phyloP scores from a whole-genome alignment of 2,113 vertebrate species.

The Melanotaenia duboulayi region DNA sequence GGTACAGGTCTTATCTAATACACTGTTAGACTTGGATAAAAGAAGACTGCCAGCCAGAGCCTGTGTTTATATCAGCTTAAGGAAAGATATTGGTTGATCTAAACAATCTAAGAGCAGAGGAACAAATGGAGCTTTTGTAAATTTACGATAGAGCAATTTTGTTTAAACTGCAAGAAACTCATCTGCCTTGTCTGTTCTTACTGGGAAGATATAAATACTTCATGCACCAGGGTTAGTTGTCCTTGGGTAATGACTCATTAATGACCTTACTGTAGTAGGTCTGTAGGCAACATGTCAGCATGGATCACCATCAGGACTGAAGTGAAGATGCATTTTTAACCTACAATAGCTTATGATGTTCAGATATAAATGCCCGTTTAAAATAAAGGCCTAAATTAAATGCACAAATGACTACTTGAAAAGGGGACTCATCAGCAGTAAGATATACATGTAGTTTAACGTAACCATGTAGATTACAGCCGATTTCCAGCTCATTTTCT shows the following conservation, averaged over 20 bases:
- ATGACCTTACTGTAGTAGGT: slow-evolving; percentile 32
- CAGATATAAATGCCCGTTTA: slow-evolving; percentile 1
- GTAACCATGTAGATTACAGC: neutral
- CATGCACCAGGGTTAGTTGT: slow-evolving; percentile 16
- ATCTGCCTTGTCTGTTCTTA: slow-evolving; percentile 3
- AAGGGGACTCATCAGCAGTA: neutral
- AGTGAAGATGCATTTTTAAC: slow-evolving; percentile 24
- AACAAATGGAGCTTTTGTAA: slow-evolving; percentile 1
- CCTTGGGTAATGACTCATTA: slow-evolving; percentile 49
- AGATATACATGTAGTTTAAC: neutral
- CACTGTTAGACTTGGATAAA: slow-evolving; percentile 53
- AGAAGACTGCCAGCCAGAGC: slow-evolving; percentile 55
- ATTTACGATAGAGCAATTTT: neutral
- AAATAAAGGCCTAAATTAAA: neutral
- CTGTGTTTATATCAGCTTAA: slow-evolving; percentile 65
- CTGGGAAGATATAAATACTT: slow-evolving; percentile 53
- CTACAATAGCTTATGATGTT: neutral
- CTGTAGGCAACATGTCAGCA: slow-evolving; percentile 14
- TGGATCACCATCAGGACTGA: slow-evolving; percentile 23
- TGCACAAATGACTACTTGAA: neutral
- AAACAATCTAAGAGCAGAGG: slow-evolving; percentile 3
- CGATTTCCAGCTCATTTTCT: slow-evolving; percentile 13
- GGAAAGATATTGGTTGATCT: slow-evolving; percentile 12
- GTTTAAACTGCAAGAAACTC: neutral
- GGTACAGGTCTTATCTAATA: slow-evolving; percentile 55